Evolutionary conservation across 2,797 vertebrate species (phyloP), one percentile per base, ranked within the genome.

Genomic region (Rhinogobio ventralis): DNA sequence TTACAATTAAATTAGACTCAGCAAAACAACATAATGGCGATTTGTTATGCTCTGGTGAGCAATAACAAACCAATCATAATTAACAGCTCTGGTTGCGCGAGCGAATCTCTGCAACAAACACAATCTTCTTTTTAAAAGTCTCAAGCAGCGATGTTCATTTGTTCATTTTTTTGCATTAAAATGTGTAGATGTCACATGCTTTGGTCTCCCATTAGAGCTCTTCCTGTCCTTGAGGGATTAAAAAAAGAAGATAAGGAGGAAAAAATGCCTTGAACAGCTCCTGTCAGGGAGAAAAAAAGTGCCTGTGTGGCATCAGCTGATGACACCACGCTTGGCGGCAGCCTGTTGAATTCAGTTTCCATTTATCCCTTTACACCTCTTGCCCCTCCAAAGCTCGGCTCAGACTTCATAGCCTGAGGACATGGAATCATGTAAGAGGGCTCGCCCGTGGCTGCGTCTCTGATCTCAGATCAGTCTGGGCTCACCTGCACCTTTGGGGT

Each of bases 21-120:
- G 96, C 96, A 96, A 96, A 97, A 97, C 96, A 97, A 97, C 96
- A 97, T 96, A 97, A 97, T 97, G 95, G 96, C 96, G 96, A 97
- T 97, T 97, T 97, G 96, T 96, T 96, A 96, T 96, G 96, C 96
- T 97, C 96, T 93, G 93, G 96, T 95, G 96, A 96, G 96, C 96
- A 96, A 96, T 96, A 96, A 97, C 96, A 97, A 95, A 97, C 96
- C 96, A 96, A 96, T 97, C 96, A 96, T 97, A 97, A 97, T 97
- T 97, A 97, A 96, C 96, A 95, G 95, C 95, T 94, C 95, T 92
- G 95, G 88, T 89, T 86, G 83, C 81, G 94, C 95, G 95, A 95
- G 95, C 94, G 95, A 96, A 94, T 94, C 94, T 90, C 93, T 85
- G 91, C 93, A 93, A 94, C 95, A 96, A 96, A 95, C 95, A 95